Evolutionary conservation across 2,888 invertebrate genomes (phyloP).

Genomic region (Nemurella pictetii): DNA sequence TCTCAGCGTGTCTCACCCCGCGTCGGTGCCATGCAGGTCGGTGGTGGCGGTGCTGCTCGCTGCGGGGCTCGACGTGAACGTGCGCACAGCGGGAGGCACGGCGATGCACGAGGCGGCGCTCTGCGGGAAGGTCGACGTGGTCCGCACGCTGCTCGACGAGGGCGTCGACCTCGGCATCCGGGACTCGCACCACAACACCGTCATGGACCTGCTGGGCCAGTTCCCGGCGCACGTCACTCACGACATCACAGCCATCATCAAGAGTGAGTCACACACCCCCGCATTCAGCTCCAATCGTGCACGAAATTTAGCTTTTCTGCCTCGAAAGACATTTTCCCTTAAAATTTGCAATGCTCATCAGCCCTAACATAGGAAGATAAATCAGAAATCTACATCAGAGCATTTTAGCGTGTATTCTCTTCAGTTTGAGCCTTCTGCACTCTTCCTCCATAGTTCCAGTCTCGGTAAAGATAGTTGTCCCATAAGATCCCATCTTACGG

Average conservation of each 20-base stretch:
- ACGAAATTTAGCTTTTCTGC: background rate
- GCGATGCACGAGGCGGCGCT: constrained; percentile 93
- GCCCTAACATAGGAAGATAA: no score
- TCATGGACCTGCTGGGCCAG: constrained; percentile 81
- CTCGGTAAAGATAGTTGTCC: no score
- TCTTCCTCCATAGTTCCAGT: no score
- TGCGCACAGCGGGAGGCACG: constrained; percentile 82
- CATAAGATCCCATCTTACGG: no score
- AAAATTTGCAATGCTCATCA: no score
- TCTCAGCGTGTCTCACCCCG: no score
- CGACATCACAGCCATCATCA: constrained; percentile 82
- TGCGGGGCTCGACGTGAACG: constrained; percentile 86
- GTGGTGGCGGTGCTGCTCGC: constrained; percentile 82
- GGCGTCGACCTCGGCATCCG: constrained; percentile 81
- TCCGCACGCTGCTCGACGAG: constrained; percentile 75
- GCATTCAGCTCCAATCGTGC: background rate
- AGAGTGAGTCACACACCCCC: constrained; percentile 61
- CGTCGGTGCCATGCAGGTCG: constrained; percentile 56
- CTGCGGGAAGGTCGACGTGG: constrained; percentile 88
- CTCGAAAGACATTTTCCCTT: no score
- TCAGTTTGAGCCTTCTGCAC: no score
- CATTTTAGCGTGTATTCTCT: no score
- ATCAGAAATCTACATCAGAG: no score
- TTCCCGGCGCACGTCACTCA: constrained; percentile 88
- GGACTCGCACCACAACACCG: constrained; percentile 80